phyloP scores from a whole-genome alignment of 2,797 vertebrate genomes.

The Monodelphis domestica region DNA sequence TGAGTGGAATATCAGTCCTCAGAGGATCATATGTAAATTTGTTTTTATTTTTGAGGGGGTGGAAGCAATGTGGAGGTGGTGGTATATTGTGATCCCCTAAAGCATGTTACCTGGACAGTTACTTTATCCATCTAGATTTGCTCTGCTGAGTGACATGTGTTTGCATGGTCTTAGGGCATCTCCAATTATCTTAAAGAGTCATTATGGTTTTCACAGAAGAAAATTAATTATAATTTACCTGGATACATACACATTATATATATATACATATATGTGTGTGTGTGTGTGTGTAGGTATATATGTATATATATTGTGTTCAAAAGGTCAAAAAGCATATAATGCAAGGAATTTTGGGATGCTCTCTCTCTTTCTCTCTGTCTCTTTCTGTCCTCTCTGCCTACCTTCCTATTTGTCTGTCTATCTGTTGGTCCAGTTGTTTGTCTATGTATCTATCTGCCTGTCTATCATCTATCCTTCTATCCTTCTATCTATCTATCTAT shows the following conservation, averaged over 20 bases:
- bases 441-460: not conserved
- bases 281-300: too few species aligned
- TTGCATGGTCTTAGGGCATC: not conserved
- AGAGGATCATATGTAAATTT: constrained; percentile 13
- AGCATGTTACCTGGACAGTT: not conserved
- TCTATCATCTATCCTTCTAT: too few species aligned
- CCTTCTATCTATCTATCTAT: not conserved
- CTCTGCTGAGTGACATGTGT: not conserved
- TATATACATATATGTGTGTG: too few species aligned
- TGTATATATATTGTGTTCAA: too few species aligned
- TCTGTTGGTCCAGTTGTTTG: too few species aligned
- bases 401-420: not conserved
- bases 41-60: too few species aligned
- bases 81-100: not conserved
- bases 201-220: too few species aligned
- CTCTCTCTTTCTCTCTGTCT: too few species aligned
- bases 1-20: constrained; percentile 67
- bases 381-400: too few species aligned
- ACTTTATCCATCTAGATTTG: not conserved
- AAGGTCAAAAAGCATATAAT: not conserved
- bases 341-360: not conserved
- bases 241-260: too few species aligned
- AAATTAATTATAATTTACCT: too few species aligned
- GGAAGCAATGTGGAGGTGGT: not conserved
- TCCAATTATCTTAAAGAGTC: not conserved